Base-by-base conservation (phyloP, 1,140 invertebrate genomes). In the Planococcus citri region DNA sequence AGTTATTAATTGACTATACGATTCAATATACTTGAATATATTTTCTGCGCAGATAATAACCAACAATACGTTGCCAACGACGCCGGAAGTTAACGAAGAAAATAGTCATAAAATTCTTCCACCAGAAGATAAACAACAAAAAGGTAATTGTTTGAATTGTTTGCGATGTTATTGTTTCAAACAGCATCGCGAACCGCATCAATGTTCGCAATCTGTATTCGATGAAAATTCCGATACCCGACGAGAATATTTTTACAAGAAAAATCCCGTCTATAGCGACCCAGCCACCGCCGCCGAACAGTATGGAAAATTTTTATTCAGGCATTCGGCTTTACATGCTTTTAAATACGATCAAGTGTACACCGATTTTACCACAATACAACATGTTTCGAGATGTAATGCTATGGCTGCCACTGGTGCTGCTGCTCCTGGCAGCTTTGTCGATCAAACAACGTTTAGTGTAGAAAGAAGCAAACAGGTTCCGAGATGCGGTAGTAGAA, bases 1-100 rank as follows among this genome's bases (percentile, higher is more conserved):
- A 12, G 10, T 12, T 12, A n/a, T n/a, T n/a, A n/a, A n/a, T n/a
- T n/a, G n/a, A n/a, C n/a, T n/a, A n/a, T n/a, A n/a, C n/a, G n/a
- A n/a, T n/a, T n/a, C n/a, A n/a, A n/a, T n/a, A n/a, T n/a, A n/a
- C n/a, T n/a, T n/a, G n/a, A n/a, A n/a, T n/a, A n/a, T 25, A 70
- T 67, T 24, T 17, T 29, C 3, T 29, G 9, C 22, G n/a, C 71
- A 81, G 78, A 73, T 78, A 51, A 75, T 78, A 75, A 68, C 79
- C 75, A 80, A 78, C 75, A 78, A 80, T 72, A 81, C 80, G 71
- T 77, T 86, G 74, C 82, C 83, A 72, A 85, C 86, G 72, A 89
- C 87, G 71, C 86, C 86, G 68, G 87, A 89, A 81, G 83, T 87
- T 58, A 87, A 87, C 75, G 87, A 88, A 81, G 87, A 89, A 76